These are phyloP conservation scores for Etheostoma nigrum DNA, from an alignment of 2,797 vertebrate genomes.

Conservation along the genomic window DNA sequence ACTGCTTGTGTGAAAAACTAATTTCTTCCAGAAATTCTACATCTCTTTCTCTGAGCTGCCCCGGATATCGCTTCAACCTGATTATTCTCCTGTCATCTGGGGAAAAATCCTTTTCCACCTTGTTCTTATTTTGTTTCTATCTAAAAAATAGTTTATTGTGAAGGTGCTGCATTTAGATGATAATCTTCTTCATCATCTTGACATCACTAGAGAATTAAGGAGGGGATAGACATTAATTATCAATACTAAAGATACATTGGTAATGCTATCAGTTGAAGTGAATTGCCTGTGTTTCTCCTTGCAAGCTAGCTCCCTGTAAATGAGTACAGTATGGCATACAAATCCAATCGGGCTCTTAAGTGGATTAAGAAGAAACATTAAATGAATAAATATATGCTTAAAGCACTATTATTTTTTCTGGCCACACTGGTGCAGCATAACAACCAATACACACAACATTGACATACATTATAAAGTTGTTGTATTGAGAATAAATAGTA, in stretches of 20 bases:
- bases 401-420: background rate
- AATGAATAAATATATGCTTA: background rate
- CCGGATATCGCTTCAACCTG: constrained; percentile 56
- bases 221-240: background rate
- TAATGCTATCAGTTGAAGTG: background rate
- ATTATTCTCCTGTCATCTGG: constrained; percentile 47
- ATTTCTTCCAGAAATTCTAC: constrained; percentile 69
- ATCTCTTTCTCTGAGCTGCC: constrained; percentile 45
- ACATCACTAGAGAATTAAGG: background rate
- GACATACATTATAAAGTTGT: background rate
- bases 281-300: background rate
- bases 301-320: background rate
- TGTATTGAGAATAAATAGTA: background rate
- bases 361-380: background rate
- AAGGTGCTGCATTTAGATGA: constrained; percentile 16
- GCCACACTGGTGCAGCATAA: background rate
- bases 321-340: background rate
- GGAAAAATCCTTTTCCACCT: constrained; percentile 2
- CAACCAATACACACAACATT: background rate
- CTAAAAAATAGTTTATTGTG: constrained; percentile 11
- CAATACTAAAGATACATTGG: background rate
- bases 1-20: constrained; percentile 65
- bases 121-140: constrained; percentile 38
- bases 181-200: background rate
- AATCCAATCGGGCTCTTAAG: background rate